Evolutionary conservation across 2,797 vertebrate genomes (phyloP), one percentile per base, ranked within the genome.

Genomic region (Lacerta bilineata): DNA sequence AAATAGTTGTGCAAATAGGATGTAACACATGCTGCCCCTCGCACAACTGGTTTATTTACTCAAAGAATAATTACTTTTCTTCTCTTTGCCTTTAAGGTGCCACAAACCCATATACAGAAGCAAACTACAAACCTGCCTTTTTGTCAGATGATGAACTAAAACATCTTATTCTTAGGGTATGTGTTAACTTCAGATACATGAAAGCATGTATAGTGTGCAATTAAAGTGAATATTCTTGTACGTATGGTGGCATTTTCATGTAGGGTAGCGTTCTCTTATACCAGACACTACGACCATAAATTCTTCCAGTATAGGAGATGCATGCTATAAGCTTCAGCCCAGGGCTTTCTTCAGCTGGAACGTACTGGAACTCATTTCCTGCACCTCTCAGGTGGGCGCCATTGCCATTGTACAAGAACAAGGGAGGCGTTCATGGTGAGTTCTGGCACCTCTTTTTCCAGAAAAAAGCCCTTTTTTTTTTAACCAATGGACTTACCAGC

Each of bases 81-180:
- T 89, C 86, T 39, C 86, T 8, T 89, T 90, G 87, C 82, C 64
- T 23, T 91, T 78, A 90, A 99, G 99, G 99, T 96, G 98, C 98
- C 94, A 97, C 98, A 86, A 99, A 99, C 92, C 98, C 98, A 3
- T 99, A 99, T 94, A 99, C 98, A 76, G 99, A 99, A 97, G 99
- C 98, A 87, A 99, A 99, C 97, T 99, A 99, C 96, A 99, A 99
- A 95, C 99, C 99, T 80, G 98, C 99, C 87, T 99, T 99, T 97
- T 97, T 99, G 80, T 99, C 99, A 85, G 99, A 99, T 36, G 99
- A 99, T 87, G 99, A 99, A 91, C 95, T 99, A 93, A 99, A 99
- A 93, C 98, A 99, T 96, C 98, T 99, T 93, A 99, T 99, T 97
- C 96, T 99, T 95, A 97, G 98, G 97, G 99, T 99, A 97, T 85